Evolutionary conservation across 2,113 vertebrate species (phyloP).

Genomic region (Smithornis capensis): DNA sequence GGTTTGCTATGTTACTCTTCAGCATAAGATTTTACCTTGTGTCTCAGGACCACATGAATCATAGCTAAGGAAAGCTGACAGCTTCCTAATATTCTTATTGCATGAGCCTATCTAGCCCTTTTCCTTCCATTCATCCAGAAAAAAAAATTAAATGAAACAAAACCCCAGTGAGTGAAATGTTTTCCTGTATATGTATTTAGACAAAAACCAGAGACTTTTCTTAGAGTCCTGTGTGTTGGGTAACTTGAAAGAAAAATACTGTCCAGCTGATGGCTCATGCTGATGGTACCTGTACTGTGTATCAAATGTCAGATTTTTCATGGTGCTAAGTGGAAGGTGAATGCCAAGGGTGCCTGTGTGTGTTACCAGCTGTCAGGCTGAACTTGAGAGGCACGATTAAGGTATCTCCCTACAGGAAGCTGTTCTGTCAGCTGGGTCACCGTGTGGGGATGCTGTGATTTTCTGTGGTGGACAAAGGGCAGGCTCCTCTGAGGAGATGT

Average conservation of each 20-base stretch:
- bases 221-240: neutral
- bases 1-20: conserved; percentile 6
- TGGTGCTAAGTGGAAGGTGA: neutral
- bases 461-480: neutral
- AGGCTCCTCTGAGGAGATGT: neutral
- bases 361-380: neutral
- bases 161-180: neutral
- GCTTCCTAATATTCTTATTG: neutral
- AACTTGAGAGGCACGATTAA: neutral
- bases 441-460: neutral
- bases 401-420: neutral
- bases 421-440: neutral
- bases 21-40: neutral
- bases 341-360: neutral
- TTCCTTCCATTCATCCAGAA: neutral
- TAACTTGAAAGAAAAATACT: neutral
- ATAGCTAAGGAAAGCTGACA: neutral
- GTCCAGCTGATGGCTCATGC: neutral
- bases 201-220: neutral
- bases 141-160: neutral
- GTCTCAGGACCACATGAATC: conserved; percentile 5
- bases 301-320: neutral
- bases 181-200: neutral
- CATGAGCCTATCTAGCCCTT: neutral
- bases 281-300: neutral